Conservation (phyloP, 2,113 vertebrate genomes). For the Bombycilla garrulus region DNA sequence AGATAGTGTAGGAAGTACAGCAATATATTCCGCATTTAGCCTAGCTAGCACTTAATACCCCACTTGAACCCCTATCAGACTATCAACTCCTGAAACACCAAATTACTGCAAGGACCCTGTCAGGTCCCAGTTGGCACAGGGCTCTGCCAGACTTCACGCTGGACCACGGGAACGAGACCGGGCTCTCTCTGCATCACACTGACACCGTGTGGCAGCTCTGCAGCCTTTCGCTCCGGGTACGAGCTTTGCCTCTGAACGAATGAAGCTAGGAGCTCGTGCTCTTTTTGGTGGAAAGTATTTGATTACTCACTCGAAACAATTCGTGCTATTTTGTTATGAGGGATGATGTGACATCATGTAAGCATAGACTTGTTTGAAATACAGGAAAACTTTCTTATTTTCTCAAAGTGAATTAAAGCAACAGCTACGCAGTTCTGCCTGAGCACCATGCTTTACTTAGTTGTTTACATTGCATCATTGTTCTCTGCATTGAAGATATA, state of each 20-base stretch:
- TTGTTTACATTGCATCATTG: neutral
- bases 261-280: accelerated
- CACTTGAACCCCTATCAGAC: too few species aligned
- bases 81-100: neutral
- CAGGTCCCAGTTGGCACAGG: accelerated
- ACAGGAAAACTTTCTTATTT: neutral
- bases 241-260: accelerated
- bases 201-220: neutral
- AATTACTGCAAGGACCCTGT: accelerated
- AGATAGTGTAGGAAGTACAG: neutral
- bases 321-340: neutral
- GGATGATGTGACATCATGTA: neutral
- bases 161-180: accelerated
- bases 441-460: neutral
- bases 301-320: neutral
- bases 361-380: neutral
- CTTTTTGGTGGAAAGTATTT: too few species aligned
- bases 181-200: neutral
- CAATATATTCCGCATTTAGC: neutral
- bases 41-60: too few species aligned
- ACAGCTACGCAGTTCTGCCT: neutral
- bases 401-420: neutral
- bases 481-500: neutral
- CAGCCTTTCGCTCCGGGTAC: accelerated
- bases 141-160: accelerated